Conservation (phyloP, 1,140 invertebrate species). For the Goniozus legneri region DNA sequence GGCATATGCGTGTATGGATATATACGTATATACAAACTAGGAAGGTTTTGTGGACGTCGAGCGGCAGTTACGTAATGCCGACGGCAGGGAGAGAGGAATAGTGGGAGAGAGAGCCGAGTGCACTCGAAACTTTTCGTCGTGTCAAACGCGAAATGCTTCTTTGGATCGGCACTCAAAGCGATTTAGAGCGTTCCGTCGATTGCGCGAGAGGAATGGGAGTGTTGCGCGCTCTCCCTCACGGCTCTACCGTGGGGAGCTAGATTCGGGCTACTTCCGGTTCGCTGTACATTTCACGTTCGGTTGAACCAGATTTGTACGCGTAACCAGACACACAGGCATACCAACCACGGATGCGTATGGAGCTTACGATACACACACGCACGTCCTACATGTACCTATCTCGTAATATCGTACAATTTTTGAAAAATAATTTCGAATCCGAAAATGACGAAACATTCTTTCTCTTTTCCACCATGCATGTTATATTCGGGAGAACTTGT, state of each 20-base stretch:
- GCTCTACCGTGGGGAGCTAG: no score
- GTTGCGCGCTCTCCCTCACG: not conserved
- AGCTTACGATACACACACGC: not conserved
- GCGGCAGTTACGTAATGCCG: no score
- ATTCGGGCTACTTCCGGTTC: constrained; percentile 21
- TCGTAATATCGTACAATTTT: no score
- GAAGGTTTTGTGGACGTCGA: no score
- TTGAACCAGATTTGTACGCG: constrained; percentile 21
- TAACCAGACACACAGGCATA: no score
- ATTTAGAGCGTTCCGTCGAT: not conserved
- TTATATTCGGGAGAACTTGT: no score
- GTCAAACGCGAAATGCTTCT: constrained; percentile 6
- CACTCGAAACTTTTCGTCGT: constrained; percentile 1
- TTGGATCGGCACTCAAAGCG: constrained; percentile 4
- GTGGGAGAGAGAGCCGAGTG: not conserved
- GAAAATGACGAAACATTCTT: no score
- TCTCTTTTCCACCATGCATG: no score
- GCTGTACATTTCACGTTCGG: constrained; percentile 23
- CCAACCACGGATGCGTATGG: no score
- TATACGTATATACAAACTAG: no score
- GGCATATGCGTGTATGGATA: no score
- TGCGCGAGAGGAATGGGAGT: not conserved
- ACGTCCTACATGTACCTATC: not conserved
- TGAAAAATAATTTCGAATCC: no score
- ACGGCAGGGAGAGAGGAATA: not conserved